phyloP scores from a whole-genome alignment of 1,140 invertebrate genomes.

The Papilio machaon region DNA sequence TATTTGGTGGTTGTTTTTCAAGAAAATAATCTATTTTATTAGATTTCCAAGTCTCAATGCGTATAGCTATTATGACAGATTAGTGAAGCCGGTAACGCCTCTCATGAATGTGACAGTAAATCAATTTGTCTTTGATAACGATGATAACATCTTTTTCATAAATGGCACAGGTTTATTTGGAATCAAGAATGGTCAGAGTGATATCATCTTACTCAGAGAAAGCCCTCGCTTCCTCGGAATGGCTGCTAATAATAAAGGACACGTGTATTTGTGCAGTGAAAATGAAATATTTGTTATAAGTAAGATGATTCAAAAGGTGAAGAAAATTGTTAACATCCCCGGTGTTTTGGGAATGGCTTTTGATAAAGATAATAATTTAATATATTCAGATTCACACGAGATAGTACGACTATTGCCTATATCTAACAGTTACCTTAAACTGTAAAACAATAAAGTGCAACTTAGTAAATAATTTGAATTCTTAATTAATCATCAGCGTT shows the following conservation, averaged over 20 bases:
- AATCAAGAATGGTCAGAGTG: slow-evolving; percentile 50
- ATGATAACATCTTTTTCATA: slow-evolving; percentile 67
- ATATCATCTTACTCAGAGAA: slow-evolving; percentile 55
- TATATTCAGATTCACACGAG: slow-evolving; percentile 69
- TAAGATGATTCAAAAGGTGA: slow-evolving; percentile 63
- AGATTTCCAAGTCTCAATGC: slow-evolving; percentile 66
- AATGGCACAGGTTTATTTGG: slow-evolving; percentile 68
- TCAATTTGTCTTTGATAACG: slow-evolving; percentile 67
- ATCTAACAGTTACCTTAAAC: slow-evolving; percentile 36
- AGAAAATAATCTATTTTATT: slow-evolving; percentile 64
- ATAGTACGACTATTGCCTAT: slow-evolving; percentile 54
- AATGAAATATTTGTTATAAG: slow-evolving; percentile 65
- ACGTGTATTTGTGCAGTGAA: slow-evolving; percentile 65
- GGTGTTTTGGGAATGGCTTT: slow-evolving; percentile 69
- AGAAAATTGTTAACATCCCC: slow-evolving; percentile 56
- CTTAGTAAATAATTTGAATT: not conserved
- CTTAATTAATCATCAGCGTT: no score
- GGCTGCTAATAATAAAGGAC: slow-evolving; percentile 58
- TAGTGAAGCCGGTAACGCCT: slow-evolving; percentile 41
- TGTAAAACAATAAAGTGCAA: not conserved
- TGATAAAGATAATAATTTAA: slow-evolving; percentile 65
- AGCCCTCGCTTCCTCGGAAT: slow-evolving; percentile 62
- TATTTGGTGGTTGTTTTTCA: slow-evolving; percentile 71
- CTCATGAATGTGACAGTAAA: slow-evolving; percentile 52
- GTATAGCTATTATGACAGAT: slow-evolving; percentile 60